Conservation (phyloP, 2,113 vertebrate genomes). For the Cavia porcellus region DNA sequence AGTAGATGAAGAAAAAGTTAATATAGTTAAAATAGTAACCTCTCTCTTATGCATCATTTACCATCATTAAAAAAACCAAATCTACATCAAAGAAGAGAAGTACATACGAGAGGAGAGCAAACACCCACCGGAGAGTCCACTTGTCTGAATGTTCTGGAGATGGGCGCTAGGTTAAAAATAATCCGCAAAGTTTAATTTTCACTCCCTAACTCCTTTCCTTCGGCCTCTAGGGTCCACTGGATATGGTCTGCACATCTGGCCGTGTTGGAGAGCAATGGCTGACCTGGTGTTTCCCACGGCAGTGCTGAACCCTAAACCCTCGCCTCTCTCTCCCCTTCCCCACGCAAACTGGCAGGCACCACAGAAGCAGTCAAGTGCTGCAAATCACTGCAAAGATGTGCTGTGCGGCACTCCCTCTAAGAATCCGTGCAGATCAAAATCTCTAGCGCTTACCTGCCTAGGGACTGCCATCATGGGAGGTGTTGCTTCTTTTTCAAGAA, state of each 20-base stretch:
- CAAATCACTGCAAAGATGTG: conserved; percentile 66
- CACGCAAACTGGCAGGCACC: conserved; percentile 34
- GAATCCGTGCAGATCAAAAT: conserved; percentile 74
- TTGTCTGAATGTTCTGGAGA: neutral
- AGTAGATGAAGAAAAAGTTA: neutral
- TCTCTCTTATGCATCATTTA: neutral
- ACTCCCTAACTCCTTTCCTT: conserved; percentile 78
- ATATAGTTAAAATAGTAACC: neutral
- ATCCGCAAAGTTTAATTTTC: neutral
- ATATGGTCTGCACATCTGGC: conserved; percentile 58
- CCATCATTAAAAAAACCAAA: neutral
- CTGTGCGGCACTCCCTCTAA: conserved; percentile 51
- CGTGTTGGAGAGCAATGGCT: neutral
- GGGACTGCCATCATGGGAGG: conserved; percentile 59
- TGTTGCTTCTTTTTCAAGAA: conserved; percentile 62
- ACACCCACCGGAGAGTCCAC: no score
- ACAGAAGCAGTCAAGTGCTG: conserved; percentile 68
- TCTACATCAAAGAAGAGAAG: neutral
- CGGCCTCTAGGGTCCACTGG: conserved; percentile 66
- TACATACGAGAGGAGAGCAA: neutral
- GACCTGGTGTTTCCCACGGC: neutral
- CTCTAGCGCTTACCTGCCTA: conserved; percentile 70
- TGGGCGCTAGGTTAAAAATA: conserved; percentile 17
- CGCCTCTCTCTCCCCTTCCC: conserved; percentile 25
- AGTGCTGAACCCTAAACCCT: neutral